These are phyloP conservation scores for Falcaria lacertinaria DNA, from an alignment of 2,888 invertebrate genomes.

Conservation along the genomic window DNA sequence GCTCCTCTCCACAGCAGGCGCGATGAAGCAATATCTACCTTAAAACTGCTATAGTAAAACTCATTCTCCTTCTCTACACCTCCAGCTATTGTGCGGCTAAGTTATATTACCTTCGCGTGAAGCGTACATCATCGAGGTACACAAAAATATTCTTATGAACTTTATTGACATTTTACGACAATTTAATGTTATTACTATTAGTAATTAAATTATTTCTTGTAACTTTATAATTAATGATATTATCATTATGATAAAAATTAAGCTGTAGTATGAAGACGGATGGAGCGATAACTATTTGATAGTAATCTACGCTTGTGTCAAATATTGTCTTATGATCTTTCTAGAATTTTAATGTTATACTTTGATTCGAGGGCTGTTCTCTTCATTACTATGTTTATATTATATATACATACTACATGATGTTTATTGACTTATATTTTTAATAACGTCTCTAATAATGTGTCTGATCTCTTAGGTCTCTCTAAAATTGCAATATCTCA, in stretches of 20 bases:
- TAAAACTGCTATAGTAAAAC: conserved; percentile 7
- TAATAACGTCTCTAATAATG: no score
- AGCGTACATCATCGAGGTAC: background rate
- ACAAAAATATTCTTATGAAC: background rate
- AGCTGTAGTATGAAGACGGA: background rate
- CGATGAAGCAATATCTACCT: conserved; percentile 30
- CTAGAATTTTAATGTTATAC: background rate
- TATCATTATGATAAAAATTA: background rate
- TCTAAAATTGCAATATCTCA: no score
- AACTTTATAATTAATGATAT: background rate
- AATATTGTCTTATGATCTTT: background rate
- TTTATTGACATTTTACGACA: background rate
- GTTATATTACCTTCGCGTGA: background rate
- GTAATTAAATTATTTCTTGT: background rate
- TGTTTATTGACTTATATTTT: no score
- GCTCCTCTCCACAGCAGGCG: conserved; percentile 33
- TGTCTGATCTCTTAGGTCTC: no score
- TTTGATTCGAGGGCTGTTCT: background rate
- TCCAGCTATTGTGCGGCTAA: conserved; percentile 9
- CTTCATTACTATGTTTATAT: background rate
- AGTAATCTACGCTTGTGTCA: background rate
- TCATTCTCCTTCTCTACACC: conserved; percentile 16
- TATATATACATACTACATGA: no score
- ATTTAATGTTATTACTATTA: background rate
- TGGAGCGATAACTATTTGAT: background rate